These are phyloP conservation scores for Yponomeuta plumbellus DNA, from an alignment of 2,888 invertebrate species.

Conservation along the genomic window DNA sequence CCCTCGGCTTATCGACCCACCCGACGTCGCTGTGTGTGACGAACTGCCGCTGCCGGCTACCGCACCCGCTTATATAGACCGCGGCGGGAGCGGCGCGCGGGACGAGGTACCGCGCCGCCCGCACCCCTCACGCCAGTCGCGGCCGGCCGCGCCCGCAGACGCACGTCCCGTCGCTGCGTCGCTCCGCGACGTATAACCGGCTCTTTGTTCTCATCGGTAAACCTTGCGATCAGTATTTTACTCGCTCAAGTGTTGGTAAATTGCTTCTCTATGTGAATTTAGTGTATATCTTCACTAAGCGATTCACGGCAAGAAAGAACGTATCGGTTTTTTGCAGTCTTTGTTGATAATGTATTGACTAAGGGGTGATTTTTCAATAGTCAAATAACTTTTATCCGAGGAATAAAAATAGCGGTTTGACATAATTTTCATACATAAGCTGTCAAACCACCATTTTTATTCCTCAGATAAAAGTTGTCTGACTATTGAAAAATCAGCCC, in stretches of 20 bases:
- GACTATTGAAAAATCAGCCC: no score
- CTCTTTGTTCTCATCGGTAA: slow-evolving; percentile 55
- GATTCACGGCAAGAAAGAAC: background rate
- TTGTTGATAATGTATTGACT: background rate
- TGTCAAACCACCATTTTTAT: no score
- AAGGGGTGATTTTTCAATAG: no score
- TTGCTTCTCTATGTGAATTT: background rate
- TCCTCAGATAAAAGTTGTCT: no score
- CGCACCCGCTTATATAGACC: slow-evolving; percentile 65
- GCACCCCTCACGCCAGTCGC: slow-evolving; percentile 69
- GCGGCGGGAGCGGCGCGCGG: slow-evolving; percentile 53
- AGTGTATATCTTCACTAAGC: background rate
- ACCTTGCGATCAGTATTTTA: slow-evolving; percentile 14
- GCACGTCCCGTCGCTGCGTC: slow-evolving; percentile 44
- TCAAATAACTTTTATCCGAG: no score
- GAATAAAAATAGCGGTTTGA: no score
- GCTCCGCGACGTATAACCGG: slow-evolving; percentile 47
- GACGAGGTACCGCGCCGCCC: slow-evolving; percentile 58
- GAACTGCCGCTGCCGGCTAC: slow-evolving; percentile 64
- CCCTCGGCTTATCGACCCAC: slow-evolving; percentile 62
- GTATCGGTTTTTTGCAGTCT: background rate
- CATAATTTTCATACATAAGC: no score
- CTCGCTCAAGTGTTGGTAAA: background rate
- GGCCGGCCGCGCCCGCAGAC: slow-evolving; percentile 36
- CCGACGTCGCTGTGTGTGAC: slow-evolving; percentile 69